These are phyloP conservation scores for Saccostrea echinata DNA, from an alignment of 1,140 invertebrate species.

Conservation along the genomic window DNA sequence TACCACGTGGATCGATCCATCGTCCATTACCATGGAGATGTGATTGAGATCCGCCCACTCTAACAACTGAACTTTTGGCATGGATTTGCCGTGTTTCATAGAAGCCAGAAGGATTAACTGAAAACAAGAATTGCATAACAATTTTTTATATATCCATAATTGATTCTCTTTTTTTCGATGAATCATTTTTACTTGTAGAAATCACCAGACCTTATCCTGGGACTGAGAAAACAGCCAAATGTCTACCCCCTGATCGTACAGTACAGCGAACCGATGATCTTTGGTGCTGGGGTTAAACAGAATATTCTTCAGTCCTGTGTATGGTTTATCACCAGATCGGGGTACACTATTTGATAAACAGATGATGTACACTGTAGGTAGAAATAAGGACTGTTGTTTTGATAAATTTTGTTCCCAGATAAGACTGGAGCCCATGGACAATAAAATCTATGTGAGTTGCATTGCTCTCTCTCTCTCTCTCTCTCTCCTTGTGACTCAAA, in stretches of 20 bases:
- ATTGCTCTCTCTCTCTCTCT: too few relatives aligned
- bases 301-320: background rate
- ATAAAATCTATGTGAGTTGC: too few relatives aligned
- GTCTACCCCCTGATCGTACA: constrained; percentile 26
- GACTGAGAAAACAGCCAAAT: background rate
- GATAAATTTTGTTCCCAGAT: too few relatives aligned
- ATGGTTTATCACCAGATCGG: background rate
- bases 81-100: background rate
- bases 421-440: too few relatives aligned
- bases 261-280: background rate
- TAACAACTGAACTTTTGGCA: background rate
- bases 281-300: constrained; percentile 8
- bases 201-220: background rate
- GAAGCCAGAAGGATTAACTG: background rate
- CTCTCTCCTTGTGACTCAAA: too few relatives aligned
- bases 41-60: constrained; percentile 37
- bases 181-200: too few relatives aligned
- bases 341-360: background rate
- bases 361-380: background rate
- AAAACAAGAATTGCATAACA: background rate
- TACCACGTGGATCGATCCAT: constrained; percentile 23
- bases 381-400: too few relatives aligned
- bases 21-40: background rate
- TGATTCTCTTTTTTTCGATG: too few relatives aligned
- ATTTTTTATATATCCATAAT: too few relatives aligned